Evolutionary conservation across 2,888 invertebrate genomes (phyloP).

Genomic region (Lapara coniferarum): DNA sequence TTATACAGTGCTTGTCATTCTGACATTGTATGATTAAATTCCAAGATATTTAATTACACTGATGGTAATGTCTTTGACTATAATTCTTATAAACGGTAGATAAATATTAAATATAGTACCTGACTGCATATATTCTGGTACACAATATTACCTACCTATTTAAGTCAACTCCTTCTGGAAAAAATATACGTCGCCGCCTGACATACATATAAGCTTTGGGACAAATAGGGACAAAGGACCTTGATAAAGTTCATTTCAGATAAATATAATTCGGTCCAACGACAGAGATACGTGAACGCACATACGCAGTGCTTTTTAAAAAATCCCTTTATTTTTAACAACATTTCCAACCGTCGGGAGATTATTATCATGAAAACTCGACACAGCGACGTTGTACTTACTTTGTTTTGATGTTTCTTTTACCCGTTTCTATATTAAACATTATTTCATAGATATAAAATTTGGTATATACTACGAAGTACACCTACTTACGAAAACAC

Average conservation of each 20-base stretch:
- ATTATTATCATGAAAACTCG: constrained; percentile 21
- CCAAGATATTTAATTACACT: too few species aligned
- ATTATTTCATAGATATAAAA: too few species aligned
- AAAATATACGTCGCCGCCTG: too few species aligned
- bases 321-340: constrained; percentile 21
- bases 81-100: too few species aligned
- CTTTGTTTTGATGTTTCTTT: neutral
- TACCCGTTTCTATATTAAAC: too few species aligned
- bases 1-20: too few species aligned
- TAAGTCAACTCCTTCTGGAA: too few species aligned
- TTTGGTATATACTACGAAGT: too few species aligned
- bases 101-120: too few species aligned
- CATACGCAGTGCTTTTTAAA: constrained; percentile 14
- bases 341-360: constrained; percentile 16
- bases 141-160: neutral
- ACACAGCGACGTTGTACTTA: neutral
- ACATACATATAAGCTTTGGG: neutral
- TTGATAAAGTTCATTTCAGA: constrained; percentile 19
- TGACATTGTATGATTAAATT: too few species aligned
- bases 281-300: constrained; percentile 3
- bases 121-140: neutral
- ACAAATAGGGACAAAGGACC: neutral
- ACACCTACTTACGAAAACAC: too few species aligned
- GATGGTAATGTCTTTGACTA: too few species aligned
- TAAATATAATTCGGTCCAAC: constrained; percentile 5